These are phyloP conservation scores for Cepphus grylle DNA, from an alignment of 2,113 vertebrate genomes.

Conservation along the genomic window DNA sequence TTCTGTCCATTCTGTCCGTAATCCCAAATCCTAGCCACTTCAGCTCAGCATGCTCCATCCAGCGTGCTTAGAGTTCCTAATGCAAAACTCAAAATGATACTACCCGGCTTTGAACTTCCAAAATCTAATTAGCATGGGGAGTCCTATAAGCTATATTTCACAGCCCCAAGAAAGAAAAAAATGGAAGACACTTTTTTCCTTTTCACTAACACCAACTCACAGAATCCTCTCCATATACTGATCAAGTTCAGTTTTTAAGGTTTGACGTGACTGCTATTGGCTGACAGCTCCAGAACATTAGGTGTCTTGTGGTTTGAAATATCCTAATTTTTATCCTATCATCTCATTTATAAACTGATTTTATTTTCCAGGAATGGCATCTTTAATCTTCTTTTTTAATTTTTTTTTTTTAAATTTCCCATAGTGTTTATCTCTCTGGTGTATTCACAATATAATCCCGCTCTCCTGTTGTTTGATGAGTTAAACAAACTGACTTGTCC, in stretches of 20 bases:
- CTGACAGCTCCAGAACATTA: neutral
- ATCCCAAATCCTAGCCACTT: neutral
- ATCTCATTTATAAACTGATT: neutral
- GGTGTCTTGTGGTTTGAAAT: neutral
- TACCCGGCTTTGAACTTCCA: neutral
- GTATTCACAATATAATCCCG: neutral
- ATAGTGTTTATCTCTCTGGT: neutral
- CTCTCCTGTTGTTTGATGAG: neutral
- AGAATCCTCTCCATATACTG: neutral
- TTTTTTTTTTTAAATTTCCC: neutral
- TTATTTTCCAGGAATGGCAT: neutral
- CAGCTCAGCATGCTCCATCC: neutral
- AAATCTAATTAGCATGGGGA: neutral
- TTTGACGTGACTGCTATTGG: neutral
- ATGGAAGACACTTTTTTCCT: neutral
- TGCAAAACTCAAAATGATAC: neutral
- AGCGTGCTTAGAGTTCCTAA: neutral
- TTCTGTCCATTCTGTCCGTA: neutral
- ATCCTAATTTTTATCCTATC: neutral
- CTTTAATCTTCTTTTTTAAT: neutral
- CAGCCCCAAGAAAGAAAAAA: neutral
- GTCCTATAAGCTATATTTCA: neutral
- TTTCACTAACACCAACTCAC: neutral
- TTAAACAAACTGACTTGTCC: neutral
- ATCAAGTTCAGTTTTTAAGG: neutral